Evolutionary conservation across 2,797 vertebrate genomes (phyloP).

Genomic region (Antrozous pallidus): DNA sequence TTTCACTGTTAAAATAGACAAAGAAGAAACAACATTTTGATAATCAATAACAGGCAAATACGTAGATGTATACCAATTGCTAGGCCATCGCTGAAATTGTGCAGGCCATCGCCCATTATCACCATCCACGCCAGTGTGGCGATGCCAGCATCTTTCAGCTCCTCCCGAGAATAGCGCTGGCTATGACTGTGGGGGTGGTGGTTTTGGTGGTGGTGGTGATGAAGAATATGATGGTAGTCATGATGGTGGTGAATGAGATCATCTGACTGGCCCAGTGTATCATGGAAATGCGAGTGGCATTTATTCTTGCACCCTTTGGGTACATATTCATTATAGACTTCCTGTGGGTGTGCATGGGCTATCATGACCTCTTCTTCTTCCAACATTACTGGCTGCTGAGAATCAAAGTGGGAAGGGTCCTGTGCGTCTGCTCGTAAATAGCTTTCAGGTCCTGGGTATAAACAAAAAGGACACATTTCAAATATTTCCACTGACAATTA

Average conservation of each 20-base stretch:
- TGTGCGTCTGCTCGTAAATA: conserved; percentile 86
- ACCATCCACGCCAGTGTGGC: conserved; percentile 98
- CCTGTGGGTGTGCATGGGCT: conserved; percentile 85
- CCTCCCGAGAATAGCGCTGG: conserved; percentile 93
- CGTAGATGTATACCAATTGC: conserved; percentile 85
- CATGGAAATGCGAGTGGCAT: conserved; percentile 97
- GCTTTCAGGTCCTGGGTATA: conserved; percentile 83
- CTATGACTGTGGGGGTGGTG: conserved; percentile 95
- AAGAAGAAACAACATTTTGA: not conserved
- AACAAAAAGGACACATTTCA: conserved; percentile 42
- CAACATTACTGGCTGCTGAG: conserved; percentile 82
- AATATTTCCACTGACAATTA: not conserved
- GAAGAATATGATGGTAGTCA: conserved; percentile 98
- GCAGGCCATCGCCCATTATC: conserved; percentile 97
- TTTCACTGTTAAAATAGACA: not conserved
- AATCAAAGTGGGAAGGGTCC: conserved; percentile 83
- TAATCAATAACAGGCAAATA: not conserved
- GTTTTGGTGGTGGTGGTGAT: conserved; percentile 99
- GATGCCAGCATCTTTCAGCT: conserved; percentile 93
- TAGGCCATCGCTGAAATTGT: conserved; percentile 97
- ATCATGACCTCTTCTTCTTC: conserved; percentile 98
- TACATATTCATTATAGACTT: conserved; percentile 85
- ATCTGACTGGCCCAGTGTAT: conserved; percentile 94
- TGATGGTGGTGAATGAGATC: conserved; percentile 96
- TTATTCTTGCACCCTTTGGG: conserved; percentile 96